Conservation (phyloP, 1,140 invertebrate genomes). For the Anastrepha obliqua region DNA sequence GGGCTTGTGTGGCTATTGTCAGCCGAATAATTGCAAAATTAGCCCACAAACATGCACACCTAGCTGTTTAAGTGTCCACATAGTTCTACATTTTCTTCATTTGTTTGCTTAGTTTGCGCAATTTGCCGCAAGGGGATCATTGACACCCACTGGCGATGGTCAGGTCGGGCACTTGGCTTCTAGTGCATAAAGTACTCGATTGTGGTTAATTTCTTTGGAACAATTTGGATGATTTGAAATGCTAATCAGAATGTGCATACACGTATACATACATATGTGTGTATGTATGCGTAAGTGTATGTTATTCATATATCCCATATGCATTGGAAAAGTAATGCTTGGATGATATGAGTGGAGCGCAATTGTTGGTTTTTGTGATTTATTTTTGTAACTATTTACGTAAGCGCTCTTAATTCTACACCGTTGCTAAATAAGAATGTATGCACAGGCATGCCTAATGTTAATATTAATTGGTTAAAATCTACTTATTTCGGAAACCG, state of each 20-base stretch:
- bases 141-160: slow-evolving; percentile 15
- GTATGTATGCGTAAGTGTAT: neutral
- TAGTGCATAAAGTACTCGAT: neutral
- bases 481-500: too few relatives aligned
- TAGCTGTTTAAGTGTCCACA: neutral
- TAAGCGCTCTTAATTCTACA: too few relatives aligned
- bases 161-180: neutral
- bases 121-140: neutral
- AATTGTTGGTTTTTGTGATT: neutral
- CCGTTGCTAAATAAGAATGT: too few relatives aligned
- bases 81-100: neutral
- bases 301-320: neutral
- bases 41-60: neutral
- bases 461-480: too few relatives aligned
- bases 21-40: slow-evolving; percentile 28
- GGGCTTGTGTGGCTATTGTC: neutral
- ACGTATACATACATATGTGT: neutral
- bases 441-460: too few relatives aligned
- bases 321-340: neutral
- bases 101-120: slow-evolving; percentile 37
- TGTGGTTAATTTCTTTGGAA: neutral
- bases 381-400: too few relatives aligned
- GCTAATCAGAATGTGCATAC: neutral
- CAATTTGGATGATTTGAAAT: neutral
- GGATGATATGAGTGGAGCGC: neutral